Base-by-base conservation (phyloP, 2,113 vertebrate species). In the Actenoides hombroni region DNA sequence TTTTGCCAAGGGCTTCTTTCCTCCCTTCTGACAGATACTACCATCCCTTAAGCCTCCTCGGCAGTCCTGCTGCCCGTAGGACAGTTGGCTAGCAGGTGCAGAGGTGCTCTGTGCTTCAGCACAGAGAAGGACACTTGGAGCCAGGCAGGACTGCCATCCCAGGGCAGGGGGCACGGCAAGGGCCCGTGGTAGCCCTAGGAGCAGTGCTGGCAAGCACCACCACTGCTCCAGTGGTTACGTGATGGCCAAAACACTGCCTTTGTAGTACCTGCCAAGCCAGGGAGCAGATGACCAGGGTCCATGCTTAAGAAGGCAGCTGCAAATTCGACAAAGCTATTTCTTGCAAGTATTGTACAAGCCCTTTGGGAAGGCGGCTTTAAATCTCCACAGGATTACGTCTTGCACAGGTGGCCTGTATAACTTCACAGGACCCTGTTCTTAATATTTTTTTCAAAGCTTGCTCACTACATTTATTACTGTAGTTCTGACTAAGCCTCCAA, bases 401-500 rank as follows among this genome's bases (percentile, higher is more conserved):
- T 84, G 57, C 92, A 81, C 92, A 96, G 88, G 95, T 94, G 91
- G 94, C 85, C 93, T 40, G 40, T 81, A 75, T 20, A 95, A 96
- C 78, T 94, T 84, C 90, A 94, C 20, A 59, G 86, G 88, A 96
- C 83, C 54, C 75, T 60, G 64, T 42, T 93, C 73, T 92, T 92
- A 92, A 88, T 35, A 71, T 25, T 53, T 53, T 94, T 92, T 97
- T 93, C 84, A 97, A 92, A 95, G 89, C 57, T 86, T 86, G 91
- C 92, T 97, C 65, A 83, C 46, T 86, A 60, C 60, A 64, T 97
- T 97, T 97, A 96, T 97, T 97, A 95, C 83, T 94, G 85, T 5
- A 77, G 91, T 87, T 95, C 91, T 98, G 95, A 97, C 92, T 95
- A 97, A 97, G 79, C 78, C 70, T 95, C 83, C 75, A 91, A 97